Conservation (phyloP, 2,113 vertebrate genomes). For the Cervus canadensis region DNA sequence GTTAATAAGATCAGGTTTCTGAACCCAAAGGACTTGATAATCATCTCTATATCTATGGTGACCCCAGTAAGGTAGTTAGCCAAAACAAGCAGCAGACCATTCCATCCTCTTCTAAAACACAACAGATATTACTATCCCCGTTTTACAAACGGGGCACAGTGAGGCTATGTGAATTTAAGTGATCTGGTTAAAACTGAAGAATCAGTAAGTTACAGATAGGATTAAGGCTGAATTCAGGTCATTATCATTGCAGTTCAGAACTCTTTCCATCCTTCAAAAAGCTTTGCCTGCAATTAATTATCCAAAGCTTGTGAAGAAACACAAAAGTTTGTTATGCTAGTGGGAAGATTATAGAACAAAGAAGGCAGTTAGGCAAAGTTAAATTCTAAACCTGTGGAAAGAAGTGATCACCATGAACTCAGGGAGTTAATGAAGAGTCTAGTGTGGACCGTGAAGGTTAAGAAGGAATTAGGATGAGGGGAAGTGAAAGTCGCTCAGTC, state of each 20-base stretch:
- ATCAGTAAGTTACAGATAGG: not conserved
- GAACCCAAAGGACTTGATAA: not conserved
- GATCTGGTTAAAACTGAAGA: not conserved
- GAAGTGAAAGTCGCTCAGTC: not conserved
- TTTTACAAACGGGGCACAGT: not conserved
- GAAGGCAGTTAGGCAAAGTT: constrained; percentile 17
- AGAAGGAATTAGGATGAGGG: not conserved
- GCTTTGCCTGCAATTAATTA: not conserved
- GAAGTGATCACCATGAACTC: not conserved
- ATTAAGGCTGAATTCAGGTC: not conserved
- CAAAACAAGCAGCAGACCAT: not conserved
- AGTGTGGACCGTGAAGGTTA: not conserved
- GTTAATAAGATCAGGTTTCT: not conserved
- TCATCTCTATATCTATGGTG: not conserved
- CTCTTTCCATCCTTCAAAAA: not conserved
- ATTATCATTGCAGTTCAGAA: not conserved
- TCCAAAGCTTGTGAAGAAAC: not conserved
- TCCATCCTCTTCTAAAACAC: not conserved
- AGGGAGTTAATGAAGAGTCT: not conserved
- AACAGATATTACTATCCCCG: not conserved
- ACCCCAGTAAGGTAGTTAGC: not conserved
- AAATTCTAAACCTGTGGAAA: constrained; percentile 28
- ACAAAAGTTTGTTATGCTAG: not conserved
- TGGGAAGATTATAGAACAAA: constrained; percentile 30
- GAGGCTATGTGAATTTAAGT: not conserved